Conservation (phyloP, 2,113 vertebrate species). For the Struthidea cinerea region DNA sequence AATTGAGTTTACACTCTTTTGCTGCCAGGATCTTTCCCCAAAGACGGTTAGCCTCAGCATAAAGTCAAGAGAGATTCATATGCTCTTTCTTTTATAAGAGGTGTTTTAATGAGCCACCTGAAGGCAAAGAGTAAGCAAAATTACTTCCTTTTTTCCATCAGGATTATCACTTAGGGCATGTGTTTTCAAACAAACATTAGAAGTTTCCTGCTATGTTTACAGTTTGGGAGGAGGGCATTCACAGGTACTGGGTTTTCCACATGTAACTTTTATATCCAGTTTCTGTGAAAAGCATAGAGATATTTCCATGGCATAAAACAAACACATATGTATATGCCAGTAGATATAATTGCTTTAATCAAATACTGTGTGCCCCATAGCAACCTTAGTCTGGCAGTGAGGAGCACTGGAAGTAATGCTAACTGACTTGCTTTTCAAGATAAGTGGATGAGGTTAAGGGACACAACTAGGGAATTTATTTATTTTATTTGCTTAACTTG, state of each 20-base stretch:
- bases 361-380: conserved; percentile 4
- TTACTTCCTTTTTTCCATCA: conserved; percentile 38
- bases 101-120: conserved; percentile 50
- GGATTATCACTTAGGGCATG: conserved; percentile 32
- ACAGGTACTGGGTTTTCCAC: background rate
- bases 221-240: background rate
- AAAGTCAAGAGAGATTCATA: conserved; percentile 5
- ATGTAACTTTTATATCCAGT: background rate
- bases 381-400: background rate
- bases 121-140: conserved; percentile 46
- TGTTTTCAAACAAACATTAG: conserved; percentile 41
- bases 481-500: background rate
- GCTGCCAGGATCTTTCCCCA: conserved; percentile 29
- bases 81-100: background rate
- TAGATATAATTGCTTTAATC: conserved; percentile 17
- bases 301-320: background rate
- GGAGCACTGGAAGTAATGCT: background rate
- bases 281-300: background rate
- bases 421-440: background rate
- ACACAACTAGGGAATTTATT: background rate
- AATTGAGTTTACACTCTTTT: conserved; percentile 3
- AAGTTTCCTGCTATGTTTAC: background rate
- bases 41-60: background rate
- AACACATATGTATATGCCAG: background rate
- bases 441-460: background rate